Base-by-base conservation (phyloP, 2,888 invertebrate species). In the Conistra vaccinii region DNA sequence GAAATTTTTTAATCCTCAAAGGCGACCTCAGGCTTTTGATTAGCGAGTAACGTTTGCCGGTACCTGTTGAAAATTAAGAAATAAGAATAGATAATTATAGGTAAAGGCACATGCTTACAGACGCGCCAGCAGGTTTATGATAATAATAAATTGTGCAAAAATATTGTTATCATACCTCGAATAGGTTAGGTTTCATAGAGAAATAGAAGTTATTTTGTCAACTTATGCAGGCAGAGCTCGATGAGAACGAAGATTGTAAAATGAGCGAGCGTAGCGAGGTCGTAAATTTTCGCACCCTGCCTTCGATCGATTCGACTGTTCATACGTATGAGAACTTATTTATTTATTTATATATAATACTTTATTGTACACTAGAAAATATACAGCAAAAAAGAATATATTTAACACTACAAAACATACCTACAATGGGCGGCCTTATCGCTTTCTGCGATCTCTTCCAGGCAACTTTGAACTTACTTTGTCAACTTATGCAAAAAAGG, bases 1-100 rank as follows among this genome's bases (percentile, higher is more conserved):
- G 62, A 3, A 76, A 51, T 3, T 88, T 89, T 77, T 78, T 87
- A 66, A 85, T 68, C 67, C 86, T 87, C 32, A 73, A 72, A 62
- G 85, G 79, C 48, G 83, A 70, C 69, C 82, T 83, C 45, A 89
- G 76, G 39, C 73, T 79, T 76, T 87, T 87, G 68, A 89, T 87
- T 26, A 91, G 72, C 20, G 89, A 89, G 71, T 88, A 87, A 6
- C 85, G 88, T 73, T 89, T 88, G 17, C 84, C 72, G 63, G 78
- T 73, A 35, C 80, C 85, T 75, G 84, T 90, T 91, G 88, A 77
- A 89, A 92, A 78, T 72, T 12, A 85, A 60, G 1, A 35, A 35
- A 66, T 55, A 32, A 17, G 1, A 29, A 29, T 42, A 45, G 2
- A 29, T 29, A n/a, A n/a, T n/a, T n/a, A 57, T 29, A 29, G 29